Evolutionary conservation across 37 sponge, comb jelly and placozoan species (phyloP).

Genomic region (Oopsacas minuta): DNA sequence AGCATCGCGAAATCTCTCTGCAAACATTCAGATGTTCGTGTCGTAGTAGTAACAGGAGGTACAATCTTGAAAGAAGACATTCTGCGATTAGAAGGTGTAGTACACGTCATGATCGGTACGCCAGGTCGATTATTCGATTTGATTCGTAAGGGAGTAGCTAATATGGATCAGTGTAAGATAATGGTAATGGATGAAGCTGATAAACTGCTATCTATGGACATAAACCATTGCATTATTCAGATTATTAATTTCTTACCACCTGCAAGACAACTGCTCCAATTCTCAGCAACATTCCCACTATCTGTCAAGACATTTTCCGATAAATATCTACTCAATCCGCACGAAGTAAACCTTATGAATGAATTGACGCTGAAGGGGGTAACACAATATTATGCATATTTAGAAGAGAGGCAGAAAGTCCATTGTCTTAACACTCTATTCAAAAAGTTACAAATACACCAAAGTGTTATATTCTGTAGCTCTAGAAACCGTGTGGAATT

Average conservation of each 20-base stretch:
- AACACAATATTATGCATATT: constrained; percentile 89
- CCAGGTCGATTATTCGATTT: constrained; percentile 91
- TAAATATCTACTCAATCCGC: constrained; percentile 49
- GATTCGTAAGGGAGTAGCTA: constrained; percentile 74
- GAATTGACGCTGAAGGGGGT: constrained; percentile 90
- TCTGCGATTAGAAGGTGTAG: constrained; percentile 74
- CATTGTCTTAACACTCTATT: constrained; percentile 97
- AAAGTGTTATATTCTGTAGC: constrained; percentile 96
- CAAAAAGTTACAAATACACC: constrained; percentile 90
- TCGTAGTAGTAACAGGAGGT: constrained; percentile 96
- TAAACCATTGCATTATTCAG: constrained; percentile 49
- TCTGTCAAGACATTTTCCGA: constrained; percentile 75
- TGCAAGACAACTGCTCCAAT: constrained; percentile 67
- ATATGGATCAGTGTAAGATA: constrained; percentile 63
- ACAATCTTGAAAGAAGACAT: constrained; percentile 91
- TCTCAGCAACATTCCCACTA: constrained; percentile 90
- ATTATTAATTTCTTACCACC: constrained; percentile 61
- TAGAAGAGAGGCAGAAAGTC: constrained; percentile 93
- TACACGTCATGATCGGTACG: constrained; percentile 85
- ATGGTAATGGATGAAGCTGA: constrained; percentile 90
- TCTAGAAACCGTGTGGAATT: constrained; percentile 88
- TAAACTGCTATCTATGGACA: constrained; percentile 86
- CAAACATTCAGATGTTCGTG: constrained; percentile 66
- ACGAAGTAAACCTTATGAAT: constrained; percentile 90
- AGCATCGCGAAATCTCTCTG: constrained; percentile 79